Evolutionary conservation across 2,113 vertebrate genomes (phyloP).

Genomic region (Sapajus apella): DNA sequence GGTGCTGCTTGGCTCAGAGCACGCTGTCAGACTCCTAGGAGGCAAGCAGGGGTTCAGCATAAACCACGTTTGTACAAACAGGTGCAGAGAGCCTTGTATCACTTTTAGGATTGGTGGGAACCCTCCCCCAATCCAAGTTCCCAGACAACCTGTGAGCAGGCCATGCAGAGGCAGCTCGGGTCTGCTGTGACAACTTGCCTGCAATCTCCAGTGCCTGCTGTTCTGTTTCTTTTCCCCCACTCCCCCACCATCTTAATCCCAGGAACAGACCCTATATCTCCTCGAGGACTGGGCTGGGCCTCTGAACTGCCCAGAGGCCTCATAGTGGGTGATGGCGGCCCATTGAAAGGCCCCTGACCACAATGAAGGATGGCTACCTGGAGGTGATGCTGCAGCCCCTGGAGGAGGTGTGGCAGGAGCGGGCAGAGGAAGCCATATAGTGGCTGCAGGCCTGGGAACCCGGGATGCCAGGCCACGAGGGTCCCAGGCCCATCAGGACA

Average conservation of each 20-base stretch:
- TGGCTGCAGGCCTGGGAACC: constrained; percentile 83
- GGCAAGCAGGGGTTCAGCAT: not conserved
- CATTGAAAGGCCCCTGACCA: constrained; percentile 87
- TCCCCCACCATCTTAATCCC: accelerated
- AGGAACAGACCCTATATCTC: accelerated
- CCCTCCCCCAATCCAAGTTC: not conserved
- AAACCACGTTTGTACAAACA: no score
- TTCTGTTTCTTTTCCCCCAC: not conserved
- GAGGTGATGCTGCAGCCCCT: constrained; percentile 86
- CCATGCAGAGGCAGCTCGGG: not conserved
- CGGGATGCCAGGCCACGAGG: constrained; percentile 83
- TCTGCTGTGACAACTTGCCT: accelerated
- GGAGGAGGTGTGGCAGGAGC: constrained; percentile 86
- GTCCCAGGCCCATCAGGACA: constrained; percentile 81
- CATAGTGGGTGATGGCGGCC: accelerated
- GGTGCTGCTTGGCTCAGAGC: not conserved
- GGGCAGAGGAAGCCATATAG: constrained; percentile 77
- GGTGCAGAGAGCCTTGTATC: not conserved
- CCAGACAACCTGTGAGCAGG: accelerated
- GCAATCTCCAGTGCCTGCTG: accelerated
- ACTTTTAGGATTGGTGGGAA: not conserved
- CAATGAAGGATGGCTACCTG: constrained; percentile 86
- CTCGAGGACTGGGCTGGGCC: no score
- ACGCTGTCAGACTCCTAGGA: accelerated
- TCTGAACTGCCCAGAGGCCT: accelerated